Evolutionary conservation across 2,113 vertebrate species (phyloP), one percentile per base, ranked within the genome.

Genomic region (Gallinago undulata): DNA sequence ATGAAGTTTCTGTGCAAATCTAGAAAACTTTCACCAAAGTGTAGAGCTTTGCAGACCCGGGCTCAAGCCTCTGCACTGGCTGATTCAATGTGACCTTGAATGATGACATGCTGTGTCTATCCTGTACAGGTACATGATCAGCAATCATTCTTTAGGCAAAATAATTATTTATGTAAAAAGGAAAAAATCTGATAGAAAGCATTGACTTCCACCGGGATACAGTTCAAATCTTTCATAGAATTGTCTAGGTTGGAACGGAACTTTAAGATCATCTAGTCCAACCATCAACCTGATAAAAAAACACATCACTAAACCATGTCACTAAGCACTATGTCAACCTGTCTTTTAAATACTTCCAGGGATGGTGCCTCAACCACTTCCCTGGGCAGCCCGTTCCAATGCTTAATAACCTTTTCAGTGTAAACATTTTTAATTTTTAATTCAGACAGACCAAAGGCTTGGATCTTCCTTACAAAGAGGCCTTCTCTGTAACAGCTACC

Each of bases 61-160:
- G 41, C 31, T 66, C 19, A 41, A 89, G 35, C 21, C 27, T 57
- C 47, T 60, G 45, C 62, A 84, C 68, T 88, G 45, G 27, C 56
- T 18, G 18, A 87, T 16, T 51, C 23, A n/a, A 27, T 7, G 17
- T 0, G 0, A 48, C 47, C 47, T 45, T 62, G 50, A 80, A 59
- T 3, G 1, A 73, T 10, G 21, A 31, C 0, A 1, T 66, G 39
- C 30, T 28, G 7, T 41, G 9, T 41, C 39, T n/a, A 10, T 23
- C 72, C 64, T 43, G 13, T 30, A 43, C 56, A 48, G 37, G 33
- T 45, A 77, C 1, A 1, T 4, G 27, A 89, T 27, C 55, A 89
- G 41, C 45, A 84, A 53, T 27, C 7, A 11, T 30, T 78, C 41
- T 78, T 59, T 74, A 5, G 30, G 24, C 9, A 56, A 90, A 93